Conservation (phyloP, 2,113 vertebrate species). For the Tachuris rubrigastra region DNA sequence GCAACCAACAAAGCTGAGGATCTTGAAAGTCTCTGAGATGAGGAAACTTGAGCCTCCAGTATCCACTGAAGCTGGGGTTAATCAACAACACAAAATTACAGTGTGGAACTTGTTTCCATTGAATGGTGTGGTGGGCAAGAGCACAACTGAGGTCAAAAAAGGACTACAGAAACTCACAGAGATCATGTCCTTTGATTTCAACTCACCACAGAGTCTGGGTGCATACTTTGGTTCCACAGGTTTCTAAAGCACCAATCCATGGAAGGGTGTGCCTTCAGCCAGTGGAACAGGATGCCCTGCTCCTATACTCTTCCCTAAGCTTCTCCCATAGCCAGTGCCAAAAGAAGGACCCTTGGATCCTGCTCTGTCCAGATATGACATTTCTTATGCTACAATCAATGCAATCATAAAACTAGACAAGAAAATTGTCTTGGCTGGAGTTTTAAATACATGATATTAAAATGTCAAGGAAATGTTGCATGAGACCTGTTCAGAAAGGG, state of each 20-base stretch:
- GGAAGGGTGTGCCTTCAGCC: not conserved
- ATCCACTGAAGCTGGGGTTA: not conserved
- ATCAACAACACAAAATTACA: not conserved
- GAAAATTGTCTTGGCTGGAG: not conserved
- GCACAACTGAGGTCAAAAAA: not conserved
- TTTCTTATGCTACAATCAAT: not conserved
- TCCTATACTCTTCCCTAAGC: not conserved
- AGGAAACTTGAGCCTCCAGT: not conserved
- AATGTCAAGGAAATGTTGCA: not conserved
- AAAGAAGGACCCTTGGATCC: not conserved
- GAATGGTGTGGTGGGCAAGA: not conserved
- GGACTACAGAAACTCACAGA: not conserved
- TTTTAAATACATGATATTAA: not conserved
- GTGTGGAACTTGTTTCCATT: not conserved
- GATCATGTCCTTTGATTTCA: not conserved
- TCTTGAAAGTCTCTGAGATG: not conserved
- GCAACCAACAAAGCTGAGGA: not conserved
- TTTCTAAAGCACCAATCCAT: not conserved
- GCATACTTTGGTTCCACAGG: not conserved
- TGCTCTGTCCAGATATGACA: not conserved
- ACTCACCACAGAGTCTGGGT: not conserved
- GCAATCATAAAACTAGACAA: not conserved
- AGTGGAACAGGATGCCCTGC: no score
- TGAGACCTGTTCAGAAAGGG: not conserved
- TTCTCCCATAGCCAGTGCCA: not conserved